These are phyloP conservation scores for Xiphophorus birchmanni DNA, from an alignment of 2,797 vertebrate species.

Conservation along the genomic window DNA sequence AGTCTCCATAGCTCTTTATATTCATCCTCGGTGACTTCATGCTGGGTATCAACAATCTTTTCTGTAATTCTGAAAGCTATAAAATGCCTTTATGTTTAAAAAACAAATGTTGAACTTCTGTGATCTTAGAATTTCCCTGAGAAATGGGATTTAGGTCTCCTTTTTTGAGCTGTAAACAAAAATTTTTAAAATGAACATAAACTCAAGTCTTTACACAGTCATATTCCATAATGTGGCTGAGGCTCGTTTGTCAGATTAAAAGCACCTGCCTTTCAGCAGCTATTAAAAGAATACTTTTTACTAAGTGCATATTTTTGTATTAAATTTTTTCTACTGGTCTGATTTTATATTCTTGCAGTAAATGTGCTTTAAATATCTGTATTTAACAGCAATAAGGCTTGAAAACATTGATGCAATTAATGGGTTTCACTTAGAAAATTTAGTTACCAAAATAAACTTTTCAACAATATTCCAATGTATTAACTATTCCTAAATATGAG, in stretches of 20 bases:
- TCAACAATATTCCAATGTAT: too few species aligned
- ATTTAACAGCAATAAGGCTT: neutral
- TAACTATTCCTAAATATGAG: neutral
- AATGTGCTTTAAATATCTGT: neutral
- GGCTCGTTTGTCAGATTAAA: neutral
- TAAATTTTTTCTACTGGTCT: neutral
- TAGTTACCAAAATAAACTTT: neutral
- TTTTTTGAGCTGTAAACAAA: neutral
- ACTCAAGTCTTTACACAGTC: neutral
- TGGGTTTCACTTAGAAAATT: neutral
- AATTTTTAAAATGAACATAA: neutral
- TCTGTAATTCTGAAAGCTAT: neutral
- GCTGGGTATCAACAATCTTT: neutral
- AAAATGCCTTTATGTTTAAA: neutral
- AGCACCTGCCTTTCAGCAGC: neutral
- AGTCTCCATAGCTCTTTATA: neutral
- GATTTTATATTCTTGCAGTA: neutral
- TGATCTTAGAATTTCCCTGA: neutral
- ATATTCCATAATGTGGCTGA: neutral
- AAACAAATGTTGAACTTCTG: neutral
- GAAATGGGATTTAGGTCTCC: neutral
- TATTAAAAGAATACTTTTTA: neutral
- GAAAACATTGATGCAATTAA: neutral
- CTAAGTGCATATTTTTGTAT: neutral
- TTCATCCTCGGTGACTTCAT: neutral